Base-by-base conservation (phyloP, 2,113 vertebrate species). In the Anolis carolinensis region DNA sequence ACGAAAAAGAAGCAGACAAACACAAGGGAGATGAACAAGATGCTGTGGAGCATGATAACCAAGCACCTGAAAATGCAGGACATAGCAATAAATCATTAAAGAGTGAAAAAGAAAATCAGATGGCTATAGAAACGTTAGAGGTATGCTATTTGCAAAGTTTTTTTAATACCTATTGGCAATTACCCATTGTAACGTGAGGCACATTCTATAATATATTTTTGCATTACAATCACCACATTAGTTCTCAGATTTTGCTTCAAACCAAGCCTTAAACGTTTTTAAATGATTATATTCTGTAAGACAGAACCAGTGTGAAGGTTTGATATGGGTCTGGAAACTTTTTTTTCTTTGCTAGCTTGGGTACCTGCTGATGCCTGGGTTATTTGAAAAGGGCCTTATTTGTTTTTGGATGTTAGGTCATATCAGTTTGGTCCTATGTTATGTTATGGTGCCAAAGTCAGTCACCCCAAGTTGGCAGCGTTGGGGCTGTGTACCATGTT, bases 91-190 rank as follows among this genome's bases (percentile, higher is more conserved):
- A 90, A 91, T 89, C 71, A 27, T 32, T 91, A 11, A 86, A 84
- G 21, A 85, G 68, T 79, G 84, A 90, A 78, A 81, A 74, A 86
- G 80, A 34, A 9, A 65, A 2, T 39, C 84, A 65, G 1, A 63
- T 23, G 55, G 44, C 76, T 63, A 4, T 62, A 87, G 83, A 92
- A 91, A 79, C 67, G 3, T 9, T 34, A 90, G 78, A 95, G 94
- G 94, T 96, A 92, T 90, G 63, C 0, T 8, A 84, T 77, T 87
- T 82, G 70, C 50, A 81, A 23, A 14, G 34, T 25, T 83, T 59
- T 78, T 34, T 11, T 30, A 32, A 32, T 62, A 23, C 23, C n/a
- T 44, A 44, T 44, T 44, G 39, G 39, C 23, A 23, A 65, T 39
- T 79, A 39, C 25, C 6, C 5, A 9, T 23, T 72, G 14, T n/a